phyloP scores from a whole-genome alignment of 2,797 vertebrate genomes.

The Xerus rutilus region DNA sequence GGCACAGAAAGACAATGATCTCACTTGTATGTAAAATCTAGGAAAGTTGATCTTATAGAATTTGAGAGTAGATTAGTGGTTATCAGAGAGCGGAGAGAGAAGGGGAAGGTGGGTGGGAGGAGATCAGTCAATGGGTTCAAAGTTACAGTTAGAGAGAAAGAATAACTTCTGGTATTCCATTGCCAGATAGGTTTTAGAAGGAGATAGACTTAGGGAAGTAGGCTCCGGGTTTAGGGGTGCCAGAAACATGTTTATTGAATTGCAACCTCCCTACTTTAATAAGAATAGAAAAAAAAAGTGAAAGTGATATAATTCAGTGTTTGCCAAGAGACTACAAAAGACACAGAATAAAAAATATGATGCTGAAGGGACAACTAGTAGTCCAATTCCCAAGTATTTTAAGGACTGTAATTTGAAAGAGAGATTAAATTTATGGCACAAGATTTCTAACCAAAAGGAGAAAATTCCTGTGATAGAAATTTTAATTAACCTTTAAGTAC shows the following conservation, averaged over 20 bases:
- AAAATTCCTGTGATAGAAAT: neutral
- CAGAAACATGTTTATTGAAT: neutral
- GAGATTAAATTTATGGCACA: neutral
- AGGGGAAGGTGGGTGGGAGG: neutral
- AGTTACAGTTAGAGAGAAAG: neutral
- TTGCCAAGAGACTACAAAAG: neutral
- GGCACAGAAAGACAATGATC: too few species aligned
- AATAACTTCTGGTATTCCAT: neutral
- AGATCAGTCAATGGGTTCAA: neutral
- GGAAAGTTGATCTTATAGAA: neutral
- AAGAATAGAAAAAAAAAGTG: neutral
- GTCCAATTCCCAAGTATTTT: neutral
- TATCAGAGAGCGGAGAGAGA: neutral
- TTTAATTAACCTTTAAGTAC: neutral
- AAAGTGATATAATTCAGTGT: neutral
- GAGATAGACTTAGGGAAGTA: neutral
- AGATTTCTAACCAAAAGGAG: constrained; percentile 11
- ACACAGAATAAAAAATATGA: neutral
- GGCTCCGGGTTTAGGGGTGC: neutral
- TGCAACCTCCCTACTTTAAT: neutral
- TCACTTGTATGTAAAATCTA: neutral
- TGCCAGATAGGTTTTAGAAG: neutral
- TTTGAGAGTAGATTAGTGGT: neutral
- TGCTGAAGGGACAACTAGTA: neutral
- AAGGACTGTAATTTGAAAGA: neutral